Evolutionary conservation across 2,888 invertebrate genomes (phyloP).

Genomic region (Pharmacophagus antenor): DNA sequence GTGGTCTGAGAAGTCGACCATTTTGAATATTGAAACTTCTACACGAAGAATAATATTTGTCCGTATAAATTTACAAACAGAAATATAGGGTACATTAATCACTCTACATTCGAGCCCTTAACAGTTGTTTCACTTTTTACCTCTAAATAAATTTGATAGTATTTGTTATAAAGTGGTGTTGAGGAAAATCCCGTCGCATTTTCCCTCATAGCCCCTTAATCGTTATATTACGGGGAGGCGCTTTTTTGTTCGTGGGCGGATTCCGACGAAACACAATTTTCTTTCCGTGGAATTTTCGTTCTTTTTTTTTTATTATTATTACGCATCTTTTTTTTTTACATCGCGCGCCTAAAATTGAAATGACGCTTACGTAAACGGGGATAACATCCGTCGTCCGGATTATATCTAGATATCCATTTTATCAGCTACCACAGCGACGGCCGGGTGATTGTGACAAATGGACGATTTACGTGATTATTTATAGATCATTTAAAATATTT

Average conservation of each 20-base stretch:
- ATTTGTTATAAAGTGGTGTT: constrained; percentile 34
- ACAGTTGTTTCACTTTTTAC: constrained; percentile 17
- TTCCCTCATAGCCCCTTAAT: constrained; percentile 43
- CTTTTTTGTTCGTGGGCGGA: constrained; percentile 41
- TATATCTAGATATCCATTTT: constrained; percentile 29
- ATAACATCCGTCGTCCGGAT: constrained; percentile 28
- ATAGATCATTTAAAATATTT: no score
- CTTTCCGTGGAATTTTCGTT: constrained; percentile 49
- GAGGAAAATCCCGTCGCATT: constrained; percentile 38
- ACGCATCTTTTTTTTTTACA: constrained; percentile 35
- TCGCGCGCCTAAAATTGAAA: constrained; percentile 26
- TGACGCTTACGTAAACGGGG: constrained; percentile 32
- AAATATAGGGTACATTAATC: constrained; percentile 4
- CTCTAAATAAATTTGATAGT: constrained; percentile 33
- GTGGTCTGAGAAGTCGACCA: no score
- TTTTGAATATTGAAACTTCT: no score
- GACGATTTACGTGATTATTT: not conserved
- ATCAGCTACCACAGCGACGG: constrained; percentile 17
- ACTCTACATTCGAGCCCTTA: not conserved
- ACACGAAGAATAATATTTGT: no score
- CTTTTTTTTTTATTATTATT: constrained; percentile 45
- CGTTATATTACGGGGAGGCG: constrained; percentile 46
- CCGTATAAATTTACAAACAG: not conserved
- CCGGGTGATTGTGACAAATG: not conserved
- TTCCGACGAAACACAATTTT: constrained; percentile 49